A percentile compares a stretch with the other conserved stretches of the same genome.
Evolutionary conservation across 2,113 vertebrate genomes (phyloP).

Genomic region (Thalassoma bifasciatum): DNA sequence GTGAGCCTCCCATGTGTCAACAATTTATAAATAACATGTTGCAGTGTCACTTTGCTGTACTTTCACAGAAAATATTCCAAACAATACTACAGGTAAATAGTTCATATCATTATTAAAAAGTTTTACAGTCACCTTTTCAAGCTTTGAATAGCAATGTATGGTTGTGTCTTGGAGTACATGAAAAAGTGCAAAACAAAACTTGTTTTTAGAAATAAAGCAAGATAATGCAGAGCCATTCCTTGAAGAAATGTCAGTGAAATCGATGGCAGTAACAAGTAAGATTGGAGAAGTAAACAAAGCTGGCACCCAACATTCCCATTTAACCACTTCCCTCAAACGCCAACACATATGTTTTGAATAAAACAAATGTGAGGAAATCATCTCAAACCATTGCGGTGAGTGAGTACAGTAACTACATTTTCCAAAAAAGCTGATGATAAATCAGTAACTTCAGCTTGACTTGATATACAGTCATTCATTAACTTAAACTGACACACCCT

Average conservation of each 20-base stretch:
- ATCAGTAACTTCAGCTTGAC: constrained; percentile 36
- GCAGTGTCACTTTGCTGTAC: no score
- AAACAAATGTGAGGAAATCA: constrained; percentile 3
- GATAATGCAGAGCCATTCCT: not conserved
- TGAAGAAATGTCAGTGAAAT: not conserved
- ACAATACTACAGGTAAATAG: not conserved
- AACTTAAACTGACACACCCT: constrained; percentile 19
- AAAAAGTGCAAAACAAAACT: no score
- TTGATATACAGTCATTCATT: constrained; percentile 18
- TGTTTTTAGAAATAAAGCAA: no score
- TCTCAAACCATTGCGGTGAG: not conserved
- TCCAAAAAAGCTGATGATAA: constrained; percentile 18
- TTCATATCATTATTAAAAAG: no score
- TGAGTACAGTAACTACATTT: constrained; percentile 6
- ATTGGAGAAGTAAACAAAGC: not conserved
- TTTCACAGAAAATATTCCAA: no score
- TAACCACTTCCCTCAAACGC: not conserved
- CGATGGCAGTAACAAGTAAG: no score
- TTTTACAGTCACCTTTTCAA: no score
- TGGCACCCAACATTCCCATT: not conserved
- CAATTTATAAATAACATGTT: no score
- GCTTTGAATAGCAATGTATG: no score
- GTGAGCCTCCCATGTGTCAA: no score
- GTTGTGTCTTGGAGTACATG: no score
- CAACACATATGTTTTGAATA: not conserved